Evolutionary conservation across 2,888 invertebrate genomes (phyloP).

Genomic region (Deladenus siricidicola): DNA sequence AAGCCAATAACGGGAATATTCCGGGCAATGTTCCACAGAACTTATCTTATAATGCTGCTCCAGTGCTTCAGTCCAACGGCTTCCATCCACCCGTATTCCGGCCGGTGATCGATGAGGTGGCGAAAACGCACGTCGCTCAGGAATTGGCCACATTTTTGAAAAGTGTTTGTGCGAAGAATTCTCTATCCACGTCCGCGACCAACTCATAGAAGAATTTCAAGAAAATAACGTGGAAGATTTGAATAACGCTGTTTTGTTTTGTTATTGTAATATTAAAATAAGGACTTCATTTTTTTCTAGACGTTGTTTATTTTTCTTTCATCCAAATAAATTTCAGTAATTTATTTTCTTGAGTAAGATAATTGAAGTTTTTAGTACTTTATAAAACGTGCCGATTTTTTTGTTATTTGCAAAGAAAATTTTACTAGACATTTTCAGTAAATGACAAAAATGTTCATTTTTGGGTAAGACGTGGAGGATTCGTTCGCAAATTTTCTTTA

Average conservation of each 20-base stretch:
- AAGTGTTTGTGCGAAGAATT: constrained; percentile 12
- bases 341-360: too few species aligned
- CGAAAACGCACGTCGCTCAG: constrained; percentile 11
- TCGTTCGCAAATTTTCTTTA: too few species aligned
- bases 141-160: constrained; percentile 15
- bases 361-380: too few species aligned
- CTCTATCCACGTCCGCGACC: not conserved
- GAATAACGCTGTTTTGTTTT: not conserved
- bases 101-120: constrained; percentile 17
- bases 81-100: constrained; percentile 15
- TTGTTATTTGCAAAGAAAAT: not conserved
- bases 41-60: not conserved
- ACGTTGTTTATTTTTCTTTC: constrained; percentile 1
- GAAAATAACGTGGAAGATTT: not conserved
- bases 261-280: too few species aligned
- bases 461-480: too few species aligned
- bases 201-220: not conserved
- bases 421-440: not conserved
- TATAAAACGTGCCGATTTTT: too few species aligned
- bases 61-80: constrained; percentile 11
- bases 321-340: too few species aligned
- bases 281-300: constrained; percentile 1
- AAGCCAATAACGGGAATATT: too few species aligned
- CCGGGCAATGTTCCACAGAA: not conserved
- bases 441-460: not conserved